phyloP scores from a whole-genome alignment of 2,113 vertebrate genomes.

The Ammospiza nelsoni region DNA sequence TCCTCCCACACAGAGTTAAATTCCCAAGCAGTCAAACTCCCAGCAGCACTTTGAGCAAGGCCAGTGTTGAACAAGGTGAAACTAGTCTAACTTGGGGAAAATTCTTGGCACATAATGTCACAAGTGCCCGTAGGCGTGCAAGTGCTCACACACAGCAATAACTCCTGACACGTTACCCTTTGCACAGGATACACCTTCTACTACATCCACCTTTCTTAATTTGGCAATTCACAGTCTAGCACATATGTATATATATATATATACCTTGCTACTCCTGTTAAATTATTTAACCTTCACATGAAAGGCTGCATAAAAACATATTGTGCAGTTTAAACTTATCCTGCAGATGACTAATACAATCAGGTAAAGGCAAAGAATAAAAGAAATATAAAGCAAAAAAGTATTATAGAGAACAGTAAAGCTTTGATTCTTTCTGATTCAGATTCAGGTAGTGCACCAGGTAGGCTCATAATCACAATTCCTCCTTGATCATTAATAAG shows the following conservation, averaged over 20 bases:
- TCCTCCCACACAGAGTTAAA: not conserved
- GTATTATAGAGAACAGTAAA: not conserved
- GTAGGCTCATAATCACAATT: not conserved
- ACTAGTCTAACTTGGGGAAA: not conserved
- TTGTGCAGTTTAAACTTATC: not conserved
- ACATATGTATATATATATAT: not conserved
- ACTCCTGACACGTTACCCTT: fast-evolving
- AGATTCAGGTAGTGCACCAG: not conserved
- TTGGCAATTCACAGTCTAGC: not conserved
- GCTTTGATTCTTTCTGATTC: not conserved
- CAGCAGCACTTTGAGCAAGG: not conserved
- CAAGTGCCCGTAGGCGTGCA: not conserved
- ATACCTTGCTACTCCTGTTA: not conserved
- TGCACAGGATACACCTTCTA: not conserved
- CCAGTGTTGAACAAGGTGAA: constrained; percentile 1
- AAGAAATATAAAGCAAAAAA: not conserved
- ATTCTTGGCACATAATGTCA: not conserved
- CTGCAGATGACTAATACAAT: not conserved
- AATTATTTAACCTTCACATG: not conserved
- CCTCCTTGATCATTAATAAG: not conserved
- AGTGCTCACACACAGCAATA: not conserved
- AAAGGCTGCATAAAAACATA: not conserved
- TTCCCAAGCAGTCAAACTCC: not conserved
- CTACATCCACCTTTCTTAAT: not conserved
- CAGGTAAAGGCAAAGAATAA: not conserved